Evolutionary conservation across 2,888 invertebrate species (phyloP).

Genomic region (Acrocera orbiculus): DNA sequence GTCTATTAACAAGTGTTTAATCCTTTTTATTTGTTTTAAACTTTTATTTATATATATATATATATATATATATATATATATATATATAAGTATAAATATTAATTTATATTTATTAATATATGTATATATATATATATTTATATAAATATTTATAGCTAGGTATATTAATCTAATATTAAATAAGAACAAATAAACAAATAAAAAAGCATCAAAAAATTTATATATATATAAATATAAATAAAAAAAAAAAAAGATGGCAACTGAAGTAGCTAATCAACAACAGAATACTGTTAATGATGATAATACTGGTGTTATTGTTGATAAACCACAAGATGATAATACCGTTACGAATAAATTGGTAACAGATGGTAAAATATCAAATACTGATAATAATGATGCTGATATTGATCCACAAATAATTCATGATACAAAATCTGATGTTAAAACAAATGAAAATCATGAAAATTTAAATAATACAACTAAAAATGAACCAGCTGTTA

Average conservation of each 20-base stretch:
- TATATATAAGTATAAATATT: too few species aligned
- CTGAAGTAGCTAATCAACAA: conserved; percentile 48
- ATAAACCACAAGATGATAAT: conserved; percentile 36
- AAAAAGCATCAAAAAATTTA: neutral
- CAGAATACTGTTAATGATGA: conserved; percentile 16
- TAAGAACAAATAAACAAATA: too few species aligned
- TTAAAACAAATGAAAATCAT: conserved; percentile 31
- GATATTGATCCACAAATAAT: too few species aligned
- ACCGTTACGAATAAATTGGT: conserved; percentile 26
- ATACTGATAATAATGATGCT: conserved; percentile 12
- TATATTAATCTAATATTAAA: too few species aligned
- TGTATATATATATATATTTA: too few species aligned
- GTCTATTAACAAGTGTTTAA: too few species aligned
- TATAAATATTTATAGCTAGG: too few species aligned
- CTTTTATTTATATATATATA: too few species aligned
- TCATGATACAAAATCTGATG: conserved; percentile 33
- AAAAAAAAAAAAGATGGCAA: conserved; percentile 42
- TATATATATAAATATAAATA: conserved; percentile 3
- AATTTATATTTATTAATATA: too few species aligned
- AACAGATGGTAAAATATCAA: conserved; percentile 15
- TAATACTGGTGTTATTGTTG: conserved; percentile 18
- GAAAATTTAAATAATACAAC: conserved; percentile 33
- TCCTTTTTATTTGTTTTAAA: too few species aligned
- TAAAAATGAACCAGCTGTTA: conserved; percentile 49
- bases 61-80: too few species aligned